Evolutionary conservation across 2,888 invertebrate species (phyloP), one percentile per base, ranked within the genome.

Genomic region (Druceiella hillmani): DNA sequence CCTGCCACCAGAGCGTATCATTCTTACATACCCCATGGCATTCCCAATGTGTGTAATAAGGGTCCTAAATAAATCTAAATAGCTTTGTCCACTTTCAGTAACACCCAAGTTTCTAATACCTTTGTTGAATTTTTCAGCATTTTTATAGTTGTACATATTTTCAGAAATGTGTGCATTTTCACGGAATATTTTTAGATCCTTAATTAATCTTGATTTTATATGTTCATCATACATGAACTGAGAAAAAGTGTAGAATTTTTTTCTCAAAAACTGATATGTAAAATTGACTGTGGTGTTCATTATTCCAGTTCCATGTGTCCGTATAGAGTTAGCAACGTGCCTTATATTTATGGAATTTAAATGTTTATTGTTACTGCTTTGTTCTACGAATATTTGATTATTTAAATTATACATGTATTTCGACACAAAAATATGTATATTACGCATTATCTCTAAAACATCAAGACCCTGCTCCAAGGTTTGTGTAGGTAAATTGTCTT

Each of bases 191-290:
- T 87, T 78, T 44, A 88, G 72, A 59, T 95, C 95, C 63, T 93
- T 92, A 47, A 91, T 78, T 2, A 99, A 72, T 38, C 93, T 78
- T 0, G 95, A 94, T 62, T 97, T 95, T 33, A 99, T 94, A 55
- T 94, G 94, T 62, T 99, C 99, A 58, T 98, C 97, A 57, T 87
- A 97, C 62, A 99, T 80, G 59, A 98, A 98, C 62, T 97, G 95
- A 0, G 97, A 97, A 59, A 99, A 92, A 1, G 86, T 85, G 52
- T 86, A 87, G 54, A 99, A 87, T 61, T 97, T 94, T 51, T 90
- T 86, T 48, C 90, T 79, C 47, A 98, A 69, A 64, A 94, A 97
- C 64, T 95, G 95, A 64, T 93, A 93, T 1, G 89, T 88, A 52
- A 87, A 90, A 58, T 93, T 93, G 46, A 85, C 92, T 1, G 93